A percentile compares a stretch with the other conserved stretches of the same genome.
These are phyloP conservation scores for Clarias pachynema DNA, from an alignment of 2,797 vertebrate genomes.

Conservation along the genomic window DNA sequence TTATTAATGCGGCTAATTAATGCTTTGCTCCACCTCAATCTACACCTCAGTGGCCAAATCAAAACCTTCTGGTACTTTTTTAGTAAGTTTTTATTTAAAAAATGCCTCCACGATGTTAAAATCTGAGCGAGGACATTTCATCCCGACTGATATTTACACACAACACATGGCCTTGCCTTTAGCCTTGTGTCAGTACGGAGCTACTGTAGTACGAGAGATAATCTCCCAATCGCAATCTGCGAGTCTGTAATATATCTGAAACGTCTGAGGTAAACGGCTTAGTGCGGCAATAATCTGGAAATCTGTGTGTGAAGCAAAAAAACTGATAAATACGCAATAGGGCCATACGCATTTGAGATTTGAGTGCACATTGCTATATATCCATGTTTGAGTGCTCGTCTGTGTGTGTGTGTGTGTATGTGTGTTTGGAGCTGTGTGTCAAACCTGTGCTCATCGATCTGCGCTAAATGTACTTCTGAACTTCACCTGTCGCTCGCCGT, in stretches of 20 bases:
- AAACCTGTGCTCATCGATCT: slow-evolving; percentile 67
- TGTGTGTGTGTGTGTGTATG: slow-evolving; percentile 6
- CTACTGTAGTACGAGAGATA: slow-evolving; percentile 13
- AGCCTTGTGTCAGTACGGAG: slow-evolving; percentile 26
- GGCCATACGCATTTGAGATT: neutral
- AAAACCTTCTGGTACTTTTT: neutral
- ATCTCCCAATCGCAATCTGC: slow-evolving; percentile 55
- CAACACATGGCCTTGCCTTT: neutral
- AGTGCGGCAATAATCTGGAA: slow-evolving; percentile 37
- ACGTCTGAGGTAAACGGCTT: slow-evolving; percentile 44
- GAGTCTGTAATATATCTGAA: slow-evolving; percentile 47
- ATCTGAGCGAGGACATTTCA: neutral
- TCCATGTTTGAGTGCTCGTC: neutral
- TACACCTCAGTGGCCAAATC: neutral
- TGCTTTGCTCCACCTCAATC: neutral
- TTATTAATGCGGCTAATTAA: neutral
- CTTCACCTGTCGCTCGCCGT: slow-evolving; percentile 63
- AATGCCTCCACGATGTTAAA: neutral
- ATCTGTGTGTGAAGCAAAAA: slow-evolving; percentile 18
- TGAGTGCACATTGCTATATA: neutral
- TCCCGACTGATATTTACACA: neutral
- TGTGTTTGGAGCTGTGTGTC: slow-evolving; percentile 48
- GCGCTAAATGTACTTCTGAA: slow-evolving; percentile 66
- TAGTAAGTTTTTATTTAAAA: neutral
- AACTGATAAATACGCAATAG: slow-evolving; percentile 42